A percentile compares a stretch with the other conserved stretches of the same genome.
Conservation (phyloP, 2,888 invertebrate species). For the Scaeva pyrastri region DNA sequence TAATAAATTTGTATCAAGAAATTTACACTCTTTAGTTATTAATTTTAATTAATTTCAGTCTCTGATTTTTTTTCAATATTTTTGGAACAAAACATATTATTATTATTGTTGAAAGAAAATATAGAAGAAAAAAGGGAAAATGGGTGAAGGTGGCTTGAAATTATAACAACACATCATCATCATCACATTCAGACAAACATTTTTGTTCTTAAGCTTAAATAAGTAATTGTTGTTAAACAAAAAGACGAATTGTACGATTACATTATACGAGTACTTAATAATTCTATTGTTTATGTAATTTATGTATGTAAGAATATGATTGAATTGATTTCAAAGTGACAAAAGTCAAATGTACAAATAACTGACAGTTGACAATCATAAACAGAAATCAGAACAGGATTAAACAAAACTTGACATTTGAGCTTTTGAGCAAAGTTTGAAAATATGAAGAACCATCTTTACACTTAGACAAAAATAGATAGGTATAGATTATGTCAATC, state of each 20-base stretch:
- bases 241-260: not conserved
- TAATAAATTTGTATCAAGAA: constrained; percentile 35
- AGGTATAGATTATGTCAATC: too few species aligned
- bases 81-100: not conserved
- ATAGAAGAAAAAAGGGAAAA: not conserved
- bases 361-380: not conserved
- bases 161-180: constrained; percentile 27
- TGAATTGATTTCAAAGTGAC: not conserved
- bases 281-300: not conserved
- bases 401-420: too few species aligned
- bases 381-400: too few species aligned
- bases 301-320: not conserved
- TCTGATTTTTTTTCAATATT: constrained; percentile 41
- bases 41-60: constrained; percentile 52
- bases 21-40: constrained; percentile 25
- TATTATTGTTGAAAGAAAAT: not conserved
- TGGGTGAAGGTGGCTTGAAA: not conserved
- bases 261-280: not conserved
- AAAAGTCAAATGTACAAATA: not conserved
- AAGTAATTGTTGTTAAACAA: not conserved
- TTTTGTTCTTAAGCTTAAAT: constrained; percentile 7
- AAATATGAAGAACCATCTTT: too few species aligned
- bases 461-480: too few species aligned
- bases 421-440: too few species aligned
- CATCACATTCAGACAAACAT: constrained; percentile 55